Conservation (phyloP, 2,113 vertebrate species). For the Chaetorhynchus papuensis region DNA sequence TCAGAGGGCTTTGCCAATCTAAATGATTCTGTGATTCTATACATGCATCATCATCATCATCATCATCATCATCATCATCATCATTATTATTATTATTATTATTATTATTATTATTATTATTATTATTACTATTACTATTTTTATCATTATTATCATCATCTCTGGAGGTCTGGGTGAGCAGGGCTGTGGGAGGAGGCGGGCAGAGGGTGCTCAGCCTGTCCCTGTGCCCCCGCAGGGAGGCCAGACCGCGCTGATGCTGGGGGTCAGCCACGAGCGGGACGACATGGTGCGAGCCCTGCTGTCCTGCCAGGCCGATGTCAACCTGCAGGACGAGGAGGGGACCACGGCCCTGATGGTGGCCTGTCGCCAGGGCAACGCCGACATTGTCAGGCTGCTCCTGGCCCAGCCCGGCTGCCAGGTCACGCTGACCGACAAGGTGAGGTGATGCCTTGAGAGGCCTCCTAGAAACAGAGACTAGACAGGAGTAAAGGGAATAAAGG, state of each 20-base stretch:
- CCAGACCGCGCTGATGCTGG: slow-evolving; percentile 78
- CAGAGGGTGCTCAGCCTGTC: neutral
- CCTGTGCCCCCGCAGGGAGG: slow-evolving; percentile 64
- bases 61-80: neutral
- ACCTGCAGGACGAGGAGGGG: slow-evolving; percentile 75
- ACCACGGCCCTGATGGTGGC: slow-evolving; percentile 75
- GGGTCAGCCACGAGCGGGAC: slow-evolving; percentile 71
- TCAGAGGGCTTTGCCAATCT: neutral
- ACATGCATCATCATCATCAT: too few species aligned
- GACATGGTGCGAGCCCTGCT: slow-evolving; percentile 78
- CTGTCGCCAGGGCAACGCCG: slow-evolving; percentile 60
- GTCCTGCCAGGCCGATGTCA: slow-evolving; percentile 73
- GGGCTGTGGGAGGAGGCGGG: neutral
- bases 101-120: too few species aligned
- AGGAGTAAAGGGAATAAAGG: too few species aligned
- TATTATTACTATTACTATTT: too few species aligned
- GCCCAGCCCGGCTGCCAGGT: slow-evolving; percentile 68
- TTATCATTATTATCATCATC: neutral
- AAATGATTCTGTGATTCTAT: neutral
- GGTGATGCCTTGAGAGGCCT: too few species aligned
- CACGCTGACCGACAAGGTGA: slow-evolving; percentile 70
- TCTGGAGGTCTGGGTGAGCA: fast-evolving
- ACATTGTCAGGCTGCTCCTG: slow-evolving; percentile 73
- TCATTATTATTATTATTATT: too few species aligned
- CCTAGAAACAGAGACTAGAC: too few species aligned